Evolutionary conservation across 1,140 invertebrate species (phyloP).

Genomic region (Drusus annulatus): DNA sequence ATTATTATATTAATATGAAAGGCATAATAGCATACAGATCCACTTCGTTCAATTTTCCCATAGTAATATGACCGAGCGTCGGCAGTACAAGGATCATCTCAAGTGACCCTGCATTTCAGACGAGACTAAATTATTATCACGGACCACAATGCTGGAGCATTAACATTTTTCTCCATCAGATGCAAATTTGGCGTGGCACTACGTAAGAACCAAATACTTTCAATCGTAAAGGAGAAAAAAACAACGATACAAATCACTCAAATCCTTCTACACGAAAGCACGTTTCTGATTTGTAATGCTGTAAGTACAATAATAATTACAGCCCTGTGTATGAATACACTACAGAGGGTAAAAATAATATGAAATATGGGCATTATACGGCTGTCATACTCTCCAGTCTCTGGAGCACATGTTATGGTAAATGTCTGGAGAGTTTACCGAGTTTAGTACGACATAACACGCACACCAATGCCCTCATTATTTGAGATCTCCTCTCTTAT

Average conservation of each 20-base stretch:
- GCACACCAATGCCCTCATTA: neutral
- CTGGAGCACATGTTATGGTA: conserved; percentile 5
- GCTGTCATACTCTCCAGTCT: neutral
- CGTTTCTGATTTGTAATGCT: neutral
- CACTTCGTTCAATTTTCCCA: neutral
- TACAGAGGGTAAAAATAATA: neutral
- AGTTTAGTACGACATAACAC: neutral
- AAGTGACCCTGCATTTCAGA: neutral
- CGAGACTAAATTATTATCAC: neutral
- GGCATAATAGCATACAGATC: neutral
- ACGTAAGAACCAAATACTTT: no score
- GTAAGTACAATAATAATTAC: no score
- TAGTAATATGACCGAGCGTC: neutral
- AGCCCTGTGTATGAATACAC: neutral
- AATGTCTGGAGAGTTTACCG: neutral
- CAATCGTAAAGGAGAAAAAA: no score
- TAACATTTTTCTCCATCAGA: no score
- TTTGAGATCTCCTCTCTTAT: conserved; percentile 3
- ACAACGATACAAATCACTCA: no score
- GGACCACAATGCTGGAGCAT: neutral
- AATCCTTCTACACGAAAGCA: neutral
- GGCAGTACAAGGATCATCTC: neutral
- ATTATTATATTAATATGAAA: no score
- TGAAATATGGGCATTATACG: conserved; percentile 5
- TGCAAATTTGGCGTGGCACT: no score